Base-by-base conservation (phyloP, 2,888 invertebrate genomes). In the Leptopilina myrica region DNA sequence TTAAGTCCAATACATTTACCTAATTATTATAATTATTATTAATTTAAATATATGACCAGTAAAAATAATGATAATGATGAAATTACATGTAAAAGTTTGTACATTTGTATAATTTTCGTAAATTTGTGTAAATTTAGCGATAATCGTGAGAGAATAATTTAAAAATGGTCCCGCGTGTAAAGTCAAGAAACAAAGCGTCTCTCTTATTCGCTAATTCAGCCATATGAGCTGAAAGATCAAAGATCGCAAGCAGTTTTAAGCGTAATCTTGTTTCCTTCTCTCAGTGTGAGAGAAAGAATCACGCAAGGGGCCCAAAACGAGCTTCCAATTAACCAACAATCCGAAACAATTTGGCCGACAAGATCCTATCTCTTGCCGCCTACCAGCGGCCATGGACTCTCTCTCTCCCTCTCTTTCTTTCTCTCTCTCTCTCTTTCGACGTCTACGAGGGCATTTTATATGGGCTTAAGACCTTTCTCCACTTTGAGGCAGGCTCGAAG, bases 321-420 rank as follows among this genome's bases (percentile, higher is more conserved):
- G 87, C 87, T 88, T 83, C 90, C 90, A 89, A 90, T 90, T 90
- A 90, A 90, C 89, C 89, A 88, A 90, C 90, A 89, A 89, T 90
- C 88, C 90, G 87, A 90, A 90, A 90, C 90, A 90, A 90, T 90
- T 90, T 90, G 88, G 90, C 81, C 86, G 86, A 84, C 85, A 84
- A 87, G 89, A 90, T 89, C 83, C 83, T 88, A 89, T 90, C 89
- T 87, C 83, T 79, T 76, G 80, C 81, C 80, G 81, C 84, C 85
- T 85, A 81, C 85, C 83, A 84, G 81, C 83, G 81, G 82, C 79
- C 82, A 83, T 78, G 82, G 82, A 81, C 83, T 82, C 82, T 84
- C 82, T 83, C 46, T 46, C 46, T 46, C 9, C 7, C 46, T 46
- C 46, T 0, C 46, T 46, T 12, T 49, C 12, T 49, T 12, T 46